Evolutionary conservation across 2,113 vertebrate species (phyloP).

Genomic region (Strix aluco): DNA sequence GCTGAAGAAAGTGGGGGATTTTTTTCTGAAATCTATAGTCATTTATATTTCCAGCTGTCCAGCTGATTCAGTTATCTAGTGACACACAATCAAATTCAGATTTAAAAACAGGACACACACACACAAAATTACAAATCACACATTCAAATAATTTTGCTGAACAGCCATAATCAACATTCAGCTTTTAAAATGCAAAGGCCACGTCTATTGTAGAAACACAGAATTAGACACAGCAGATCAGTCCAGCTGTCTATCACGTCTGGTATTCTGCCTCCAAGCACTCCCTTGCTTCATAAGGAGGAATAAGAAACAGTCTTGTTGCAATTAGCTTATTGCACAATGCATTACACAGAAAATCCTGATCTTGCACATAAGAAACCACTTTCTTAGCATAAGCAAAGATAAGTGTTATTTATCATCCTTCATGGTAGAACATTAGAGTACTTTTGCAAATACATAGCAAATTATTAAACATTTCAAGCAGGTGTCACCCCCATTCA

Average conservation of each 20-base stretch:
- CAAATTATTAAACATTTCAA: background rate
- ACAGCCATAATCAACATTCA: background rate
- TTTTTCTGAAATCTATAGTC: background rate
- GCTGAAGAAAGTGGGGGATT: background rate
- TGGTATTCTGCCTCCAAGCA: slow-evolving; percentile 53
- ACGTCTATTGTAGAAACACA: slow-evolving; percentile 10
- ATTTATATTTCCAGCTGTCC: background rate
- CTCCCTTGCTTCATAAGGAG: background rate
- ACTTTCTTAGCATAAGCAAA: background rate
- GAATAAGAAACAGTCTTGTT: background rate
- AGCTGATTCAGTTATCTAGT: background rate
- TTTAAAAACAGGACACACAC: background rate
- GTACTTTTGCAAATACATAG: background rate
- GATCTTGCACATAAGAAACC: background rate
- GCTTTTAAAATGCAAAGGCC: slow-evolving; percentile 5
- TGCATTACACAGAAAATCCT: background rate
- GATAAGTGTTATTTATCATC: background rate
- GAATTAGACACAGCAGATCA: slow-evolving; percentile 22
- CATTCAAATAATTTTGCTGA: background rate
- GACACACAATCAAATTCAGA: background rate
- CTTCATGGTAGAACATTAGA: background rate
- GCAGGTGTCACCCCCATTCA: background rate
- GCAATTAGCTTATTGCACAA: slow-evolving; percentile 31
- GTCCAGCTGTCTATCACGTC: slow-evolving; percentile 16
- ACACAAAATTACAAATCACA: background rate